Evolutionary conservation across 2,113 vertebrate species (phyloP), one percentile per base, ranked within the genome.

Genomic region (Phaethon lepturus): DNA sequence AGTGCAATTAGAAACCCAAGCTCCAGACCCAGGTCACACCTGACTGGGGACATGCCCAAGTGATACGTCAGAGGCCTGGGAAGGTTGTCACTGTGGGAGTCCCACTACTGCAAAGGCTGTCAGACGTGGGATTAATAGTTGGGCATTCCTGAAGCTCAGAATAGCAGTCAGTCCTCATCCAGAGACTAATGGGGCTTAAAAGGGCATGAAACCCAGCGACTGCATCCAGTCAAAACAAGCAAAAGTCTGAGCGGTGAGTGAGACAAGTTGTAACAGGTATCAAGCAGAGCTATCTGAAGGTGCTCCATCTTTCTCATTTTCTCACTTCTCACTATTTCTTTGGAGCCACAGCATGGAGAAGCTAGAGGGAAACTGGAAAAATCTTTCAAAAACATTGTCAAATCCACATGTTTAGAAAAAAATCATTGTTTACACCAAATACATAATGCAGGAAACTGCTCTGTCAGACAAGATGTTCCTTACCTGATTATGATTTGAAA

Each of bases 161-260:
- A 92, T 59, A 95, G 63, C 50, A 80, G 69, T 67, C 93, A 74
- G 47, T 84, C 82, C 77, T 62, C 63, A 84, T 55, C 50, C 91
- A 94, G 91, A 71, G 72, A 44, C 89, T 74, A 80, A 92, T 17
- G 31, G 38, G 78, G 63, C 79, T 96, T 91, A 95, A 92, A 95
- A 94, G 19, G 64, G 64, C 79, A 55, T 89, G 79, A 94, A 95
- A 81, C 59, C 17, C 58, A 0, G 11, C 0, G 4, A 91, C 31
- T 47, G 59, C 33, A 84, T 74, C 31, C 64, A 73, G 79, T 77
- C 79, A 94, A 93, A 96, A 95, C 64, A 84, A 89, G 28, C 42
- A 56, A 17, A 86, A 83, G 17, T 78, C 86, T 86, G 59, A 92
- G 24, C 1, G 0, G 38, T 3, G 1, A 88, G 44, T 22, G 31